Evolutionary conservation across 2,888 invertebrate genomes (phyloP).

Genomic region (Ganaspis brasiliensis): DNA sequence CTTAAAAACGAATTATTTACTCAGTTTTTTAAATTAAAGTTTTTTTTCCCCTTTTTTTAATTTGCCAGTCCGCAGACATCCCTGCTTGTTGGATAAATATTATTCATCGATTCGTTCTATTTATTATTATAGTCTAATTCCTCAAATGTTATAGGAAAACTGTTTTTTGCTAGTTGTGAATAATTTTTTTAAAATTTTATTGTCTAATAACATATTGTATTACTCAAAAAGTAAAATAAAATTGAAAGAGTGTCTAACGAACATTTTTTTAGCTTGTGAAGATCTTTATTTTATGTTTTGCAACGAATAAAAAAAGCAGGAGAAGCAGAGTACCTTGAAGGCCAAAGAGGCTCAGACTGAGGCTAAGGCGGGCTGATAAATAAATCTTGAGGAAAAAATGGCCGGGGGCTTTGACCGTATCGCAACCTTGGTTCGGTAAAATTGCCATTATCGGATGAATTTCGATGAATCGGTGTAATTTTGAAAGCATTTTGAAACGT

Average conservation of each 20-base stretch:
- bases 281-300: constrained; percentile 2
- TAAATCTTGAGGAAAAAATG: constrained; percentile 52
- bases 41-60: too few relatives aligned
- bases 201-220: too few relatives aligned
- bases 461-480: constrained; percentile 70
- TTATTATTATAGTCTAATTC: too few relatives aligned
- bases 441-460: constrained; percentile 58
- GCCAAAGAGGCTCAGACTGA: constrained; percentile 55
- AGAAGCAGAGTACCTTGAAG: constrained; percentile 28
- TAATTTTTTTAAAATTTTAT: too few relatives aligned
- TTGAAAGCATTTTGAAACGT: constrained; percentile 60
- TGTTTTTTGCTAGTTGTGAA: too few relatives aligned
- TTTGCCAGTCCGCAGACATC: too few relatives aligned
- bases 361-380: constrained; percentile 56
- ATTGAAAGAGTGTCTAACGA: neutral
- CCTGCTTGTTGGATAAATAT: too few relatives aligned
- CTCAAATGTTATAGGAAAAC: too few relatives aligned
- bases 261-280: neutral
- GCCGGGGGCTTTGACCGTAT: constrained; percentile 46
- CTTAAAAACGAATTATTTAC: too few relatives aligned
- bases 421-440: constrained; percentile 35
- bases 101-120: too few relatives aligned
- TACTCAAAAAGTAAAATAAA: neutral
- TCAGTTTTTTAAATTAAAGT: too few relatives aligned
- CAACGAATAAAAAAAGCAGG: neutral